phyloP scores from a whole-genome alignment of 2,888 invertebrate genomes.

The Epirrita christyi region DNA sequence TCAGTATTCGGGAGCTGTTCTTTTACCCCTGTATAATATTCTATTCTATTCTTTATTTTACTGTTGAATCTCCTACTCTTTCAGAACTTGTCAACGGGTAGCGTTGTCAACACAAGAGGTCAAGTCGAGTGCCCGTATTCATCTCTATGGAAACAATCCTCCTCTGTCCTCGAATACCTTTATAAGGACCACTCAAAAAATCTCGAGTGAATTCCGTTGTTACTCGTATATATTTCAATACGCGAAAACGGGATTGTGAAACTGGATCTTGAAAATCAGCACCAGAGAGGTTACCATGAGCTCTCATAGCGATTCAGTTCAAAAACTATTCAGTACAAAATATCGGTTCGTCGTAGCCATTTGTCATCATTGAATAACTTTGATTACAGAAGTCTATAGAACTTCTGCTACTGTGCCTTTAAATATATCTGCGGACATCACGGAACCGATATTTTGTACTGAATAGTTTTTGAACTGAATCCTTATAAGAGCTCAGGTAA shows the following conservation, averaged over 20 bases:
- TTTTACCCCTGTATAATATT: not conserved
- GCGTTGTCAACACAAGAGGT: conserved; percentile 7
- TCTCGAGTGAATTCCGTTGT: conserved; percentile 1
- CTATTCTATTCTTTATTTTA: too few relatives aligned
- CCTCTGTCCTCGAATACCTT: conserved; percentile 6
- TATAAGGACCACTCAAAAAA: conserved; percentile 13
- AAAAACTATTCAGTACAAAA: too few relatives aligned
- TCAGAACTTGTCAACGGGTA: not conserved
- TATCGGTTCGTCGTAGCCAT: too few relatives aligned
- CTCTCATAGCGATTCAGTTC: too few relatives aligned
- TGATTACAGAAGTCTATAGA: too few relatives aligned
- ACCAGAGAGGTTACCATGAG: too few relatives aligned
- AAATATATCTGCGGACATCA: too few relatives aligned
- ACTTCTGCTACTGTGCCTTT: too few relatives aligned
- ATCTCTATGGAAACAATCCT: conserved; percentile 14
- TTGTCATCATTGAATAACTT: too few relatives aligned
- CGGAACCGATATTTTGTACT: too few relatives aligned
- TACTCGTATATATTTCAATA: conserved; percentile 13
- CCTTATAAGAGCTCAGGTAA: too few relatives aligned
- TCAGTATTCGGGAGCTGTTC: not conserved
- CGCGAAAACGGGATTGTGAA: not conserved
- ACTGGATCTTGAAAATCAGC: not conserved
- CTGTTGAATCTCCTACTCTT: not conserved
- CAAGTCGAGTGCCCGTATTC: conserved; percentile 11
- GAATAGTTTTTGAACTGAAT: too few relatives aligned